Evolutionary conservation across 2,888 invertebrate genomes (phyloP), one percentile per base, ranked within the genome.

Genomic region (Leptopilina myrica): DNA sequence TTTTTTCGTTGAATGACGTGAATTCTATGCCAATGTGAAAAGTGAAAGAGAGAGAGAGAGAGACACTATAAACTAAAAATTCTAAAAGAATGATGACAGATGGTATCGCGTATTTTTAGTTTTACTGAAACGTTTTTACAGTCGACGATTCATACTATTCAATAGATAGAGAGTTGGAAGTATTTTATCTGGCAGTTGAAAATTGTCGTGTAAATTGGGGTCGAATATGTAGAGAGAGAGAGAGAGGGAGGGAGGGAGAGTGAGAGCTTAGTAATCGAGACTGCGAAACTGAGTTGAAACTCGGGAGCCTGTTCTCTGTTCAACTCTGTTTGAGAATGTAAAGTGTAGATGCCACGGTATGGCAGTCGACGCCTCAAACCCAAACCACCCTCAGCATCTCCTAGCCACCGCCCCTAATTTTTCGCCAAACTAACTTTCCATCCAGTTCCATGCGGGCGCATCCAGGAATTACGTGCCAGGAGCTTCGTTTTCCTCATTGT

Each of bases 401-500:
- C 64, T 8, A 76, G 40, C 53, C 49, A 56, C 67, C 62, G 3
- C 64, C 75, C 77, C 78, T 78, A 76, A 79, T 79, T 80, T 78
- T 78, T 80, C 80, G 69, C 75, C 80, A 79, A 82, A 82, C 77
- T 82, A 80, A 82, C 80, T 78, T 82, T 80, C 77, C 77, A 77
- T 79, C 69, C 73, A 53, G 64, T 33, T 64, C 64, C n/a, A 62
- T 64, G 64, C 43, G 76, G 64, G 76, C 76, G 46, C 20, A 33
- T 64, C 46, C 56, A 56, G 26, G 62, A 77, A 76, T 77, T 78
- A 75, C 77, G 79, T 43, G 75, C 59, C 49, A 12, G 76, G 56
- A 49, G 73, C 73, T 56, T 73, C 80, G 49, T 84, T 82, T 82
- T 78, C 77, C 77, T 84, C 80, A 81, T 84, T 84, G 82, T 85